These are phyloP conservation scores for Chlorops oryzae DNA, from an alignment of 1,140 invertebrate species.

Conservation along the genomic window DNA sequence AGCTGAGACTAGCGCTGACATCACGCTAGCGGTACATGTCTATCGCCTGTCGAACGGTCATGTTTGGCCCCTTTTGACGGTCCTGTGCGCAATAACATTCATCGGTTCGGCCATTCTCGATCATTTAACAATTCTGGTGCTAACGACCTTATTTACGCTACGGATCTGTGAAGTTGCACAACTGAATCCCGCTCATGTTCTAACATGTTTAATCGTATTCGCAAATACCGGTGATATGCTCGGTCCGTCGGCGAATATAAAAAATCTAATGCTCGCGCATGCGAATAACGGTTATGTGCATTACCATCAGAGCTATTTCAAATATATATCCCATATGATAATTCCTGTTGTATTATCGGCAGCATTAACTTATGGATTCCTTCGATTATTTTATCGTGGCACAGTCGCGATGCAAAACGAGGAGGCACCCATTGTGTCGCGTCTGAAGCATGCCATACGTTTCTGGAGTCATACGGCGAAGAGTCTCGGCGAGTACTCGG, in stretches of 20 bases:
- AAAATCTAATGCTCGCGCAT: too few species aligned
- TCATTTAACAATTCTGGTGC: not conserved
- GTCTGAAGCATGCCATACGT: conserved; percentile 5
- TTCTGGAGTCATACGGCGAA: conserved; percentile 7
- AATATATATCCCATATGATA: too few species aligned
- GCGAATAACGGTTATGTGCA: too few species aligned
- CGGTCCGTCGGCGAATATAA: too few species aligned
- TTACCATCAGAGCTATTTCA: too few species aligned
- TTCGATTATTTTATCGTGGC: too few species aligned
- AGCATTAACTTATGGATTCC: too few species aligned
- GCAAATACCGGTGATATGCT: conserved; percentile 6
- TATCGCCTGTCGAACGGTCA: conserved; percentile 12
- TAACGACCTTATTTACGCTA: conserved; percentile 5
- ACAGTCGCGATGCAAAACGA: too few species aligned
- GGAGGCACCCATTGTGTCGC: too few species aligned
- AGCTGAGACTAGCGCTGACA: conserved; percentile 10
- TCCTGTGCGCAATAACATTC: not conserved
- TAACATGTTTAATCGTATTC: conserved; percentile 8
- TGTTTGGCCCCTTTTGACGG: conserved; percentile 12
- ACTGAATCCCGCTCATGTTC: conserved; percentile 7
- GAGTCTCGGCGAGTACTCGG: conserved; percentile 9
- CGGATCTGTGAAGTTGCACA: conserved; percentile 12
- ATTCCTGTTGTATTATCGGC: too few species aligned
- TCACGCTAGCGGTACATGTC: conserved; percentile 4
- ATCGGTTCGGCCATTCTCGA: not conserved